Base-by-base conservation (phyloP, 1,140 invertebrate genomes). In the Drosophila parvula region DNA sequence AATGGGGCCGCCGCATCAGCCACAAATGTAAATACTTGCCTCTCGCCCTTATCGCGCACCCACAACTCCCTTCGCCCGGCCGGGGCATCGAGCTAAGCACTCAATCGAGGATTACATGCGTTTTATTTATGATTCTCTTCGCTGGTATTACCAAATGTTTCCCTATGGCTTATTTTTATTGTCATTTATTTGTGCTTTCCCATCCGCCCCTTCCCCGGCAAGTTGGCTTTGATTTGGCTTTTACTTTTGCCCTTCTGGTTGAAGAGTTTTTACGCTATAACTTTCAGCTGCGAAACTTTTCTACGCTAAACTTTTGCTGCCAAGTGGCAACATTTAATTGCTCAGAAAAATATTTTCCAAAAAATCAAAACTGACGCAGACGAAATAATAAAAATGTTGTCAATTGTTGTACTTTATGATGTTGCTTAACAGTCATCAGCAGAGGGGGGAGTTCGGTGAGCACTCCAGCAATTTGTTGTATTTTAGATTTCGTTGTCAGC, bases 301-400 rank as follows among this genome's bases (percentile, higher is more conserved):
- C 84, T 55, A 68, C 79, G 76, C 48, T 53, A 61, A 86, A 86
- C 79, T 86, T 86, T 84, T 38, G 16, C 64, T 73, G 73, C 64
- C 76, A 89, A 88, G 84, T 88, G 84, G 84, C 63, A 88, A 89
- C 84, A 88, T 89, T 88, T 88, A 88, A 88, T 88, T 88, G 83
- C 83, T 88, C 84, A 83, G 76, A 86, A 86, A 86, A 88, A 88
- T 80, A 89, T 83, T 86, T 79, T 36, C 14, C 64, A 68, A 69
- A 70, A 83, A 58, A 74, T 58, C 50, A 60, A 47, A 65, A 70
- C 60, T 41, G 61, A 44, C 30, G 50, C n/a, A 59, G 40, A 59
- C 28, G 51, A 58, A 56, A 64, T 50, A 64, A 74, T 75, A 78
- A 83, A 83, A 79, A 79, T 88, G 74, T 82, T 88, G 79, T 83